Base-by-base conservation (phyloP, 2,888 invertebrate genomes). In the Diabrotica balteata region DNA sequence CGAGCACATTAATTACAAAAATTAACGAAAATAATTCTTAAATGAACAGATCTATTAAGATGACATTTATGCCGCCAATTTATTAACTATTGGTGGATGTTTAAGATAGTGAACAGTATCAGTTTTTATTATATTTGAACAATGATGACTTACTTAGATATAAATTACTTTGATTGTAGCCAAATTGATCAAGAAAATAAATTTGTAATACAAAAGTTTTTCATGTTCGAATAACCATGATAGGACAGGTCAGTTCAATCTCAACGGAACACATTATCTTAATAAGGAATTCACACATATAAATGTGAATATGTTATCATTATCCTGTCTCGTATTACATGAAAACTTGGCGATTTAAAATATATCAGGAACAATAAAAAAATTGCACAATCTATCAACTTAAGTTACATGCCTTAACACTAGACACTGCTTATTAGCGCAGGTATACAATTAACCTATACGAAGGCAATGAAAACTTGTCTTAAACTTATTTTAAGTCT, bases 111-210 rank as follows among this genome's bases (percentile, higher is more conserved):
- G 17, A 17, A 17, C 17, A 17, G 17, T 17, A 17, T 17, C 17
- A 17, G 2, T 32, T 32, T 51, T n/a, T n/a, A 51, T 7, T n/a
- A 32, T 17, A 32, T 52, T 17, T 8, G 7, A 52, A 10, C 8
- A 52, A 45, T 50, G 43, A 50, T 60, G 52, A 60, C 52, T 52
- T 60, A 60, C 60, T 60, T 60, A 60, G 11, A 43, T 60, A 50
- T 49, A 22, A 44, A 32, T 53, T 22, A 3, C 22, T 53, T 53
- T n/a, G 5, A 9, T 22, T 7, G 6, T n/a, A 53, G 1, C 32
- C 42, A 53, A 53, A 53, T 22, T 17, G 8, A 4, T n/a, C 10
- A 53, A 32, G 53, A 5, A 53, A 53, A 51, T 32, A 32, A 22
- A 17, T 22, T 17, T 7, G 17, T 51, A 7, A 53, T 53, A 53